Evolutionary conservation across 2,797 vertebrate species (phyloP).

Genomic region (Acrossocheilus fasciatus): DNA sequence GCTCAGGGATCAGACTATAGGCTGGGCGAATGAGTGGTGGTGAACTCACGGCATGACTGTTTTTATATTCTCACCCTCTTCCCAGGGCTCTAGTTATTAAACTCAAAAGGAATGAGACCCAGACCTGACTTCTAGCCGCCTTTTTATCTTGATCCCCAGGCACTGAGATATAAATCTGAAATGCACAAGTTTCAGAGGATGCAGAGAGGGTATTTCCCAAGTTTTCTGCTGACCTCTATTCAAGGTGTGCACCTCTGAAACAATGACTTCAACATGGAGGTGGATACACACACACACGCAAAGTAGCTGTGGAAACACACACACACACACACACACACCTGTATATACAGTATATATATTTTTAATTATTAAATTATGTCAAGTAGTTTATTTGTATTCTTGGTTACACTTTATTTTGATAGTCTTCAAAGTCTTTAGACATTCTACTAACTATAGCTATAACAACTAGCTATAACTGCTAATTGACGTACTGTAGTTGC

Average conservation of each 20-base stretch:
- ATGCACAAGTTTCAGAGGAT: conserved; percentile 23
- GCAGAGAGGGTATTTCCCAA: conserved; percentile 52
- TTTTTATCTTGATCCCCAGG: conserved; percentile 37
- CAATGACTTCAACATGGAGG: conserved; percentile 49
- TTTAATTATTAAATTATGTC: too few species aligned
- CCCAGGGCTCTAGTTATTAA: conserved; percentile 37
- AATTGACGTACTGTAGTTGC: too few species aligned
- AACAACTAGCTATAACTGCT: too few species aligned
- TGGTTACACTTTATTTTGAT: too few species aligned
- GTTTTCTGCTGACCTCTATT: conserved; percentile 51
- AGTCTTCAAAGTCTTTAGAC: too few species aligned
- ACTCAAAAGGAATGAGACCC: conserved; percentile 36
- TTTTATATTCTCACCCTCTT: conserved; percentile 37
- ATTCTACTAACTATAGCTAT: too few species aligned
- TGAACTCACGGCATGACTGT: conserved; percentile 30
- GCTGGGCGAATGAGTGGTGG: not conserved
- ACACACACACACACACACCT: not conserved
- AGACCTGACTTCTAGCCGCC: conserved; percentile 38
- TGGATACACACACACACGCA: not conserved
- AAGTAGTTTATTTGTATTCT: not conserved
- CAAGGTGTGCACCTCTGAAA: conserved; percentile 42
- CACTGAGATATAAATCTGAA: conserved; percentile 53
- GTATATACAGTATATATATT: too few species aligned
- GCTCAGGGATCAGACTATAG: conserved; percentile 5
- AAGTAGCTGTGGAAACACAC: not conserved